Conservation (phyloP, 2,888 invertebrate species). For the Kryphioiulus occultus region DNA sequence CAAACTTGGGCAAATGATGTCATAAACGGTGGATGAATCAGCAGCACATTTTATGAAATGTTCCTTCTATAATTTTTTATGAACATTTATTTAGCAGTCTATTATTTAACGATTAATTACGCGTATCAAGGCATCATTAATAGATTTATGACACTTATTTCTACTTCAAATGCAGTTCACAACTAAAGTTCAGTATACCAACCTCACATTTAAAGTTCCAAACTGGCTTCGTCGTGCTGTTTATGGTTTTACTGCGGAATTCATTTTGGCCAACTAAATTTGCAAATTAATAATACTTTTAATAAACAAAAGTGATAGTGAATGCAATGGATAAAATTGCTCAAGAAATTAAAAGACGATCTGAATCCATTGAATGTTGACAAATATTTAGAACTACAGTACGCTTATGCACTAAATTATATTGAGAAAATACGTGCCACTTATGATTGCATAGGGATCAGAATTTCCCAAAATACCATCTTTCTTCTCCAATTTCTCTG, state of each 20-base stretch:
- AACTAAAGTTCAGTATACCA: slow-evolving; percentile 58
- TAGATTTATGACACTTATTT: not conserved
- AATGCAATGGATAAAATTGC: not conserved
- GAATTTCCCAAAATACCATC: slow-evolving; percentile 95
- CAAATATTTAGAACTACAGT: too few species aligned
- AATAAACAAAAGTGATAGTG: not conserved
- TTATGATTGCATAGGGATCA: slow-evolving; percentile 89
- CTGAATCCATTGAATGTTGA: too few species aligned
- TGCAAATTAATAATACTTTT: not conserved
- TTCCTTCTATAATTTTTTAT: not conserved
- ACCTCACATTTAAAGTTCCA: slow-evolving; percentile 99
- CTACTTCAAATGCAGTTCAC: not conserved
- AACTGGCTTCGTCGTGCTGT: slow-evolving; percentile 91
- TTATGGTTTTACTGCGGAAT: slow-evolving; percentile 91
- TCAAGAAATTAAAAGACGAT: not conserved
- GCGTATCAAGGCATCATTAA: not conserved
- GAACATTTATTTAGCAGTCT: not conserved
- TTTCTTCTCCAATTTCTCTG: slow-evolving; percentile 93
- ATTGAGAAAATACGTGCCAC: slow-evolving; percentile 58
- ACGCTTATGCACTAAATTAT: not conserved
- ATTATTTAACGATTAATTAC: not conserved
- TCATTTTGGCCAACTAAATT: slow-evolving; percentile 84
- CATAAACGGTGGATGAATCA: not conserved
- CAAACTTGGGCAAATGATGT: not conserved
- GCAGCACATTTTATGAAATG: not conserved